These are phyloP conservation scores for Epistrophe eligans DNA, from an alignment of 2,888 invertebrate species.

Conservation along the genomic window DNA sequence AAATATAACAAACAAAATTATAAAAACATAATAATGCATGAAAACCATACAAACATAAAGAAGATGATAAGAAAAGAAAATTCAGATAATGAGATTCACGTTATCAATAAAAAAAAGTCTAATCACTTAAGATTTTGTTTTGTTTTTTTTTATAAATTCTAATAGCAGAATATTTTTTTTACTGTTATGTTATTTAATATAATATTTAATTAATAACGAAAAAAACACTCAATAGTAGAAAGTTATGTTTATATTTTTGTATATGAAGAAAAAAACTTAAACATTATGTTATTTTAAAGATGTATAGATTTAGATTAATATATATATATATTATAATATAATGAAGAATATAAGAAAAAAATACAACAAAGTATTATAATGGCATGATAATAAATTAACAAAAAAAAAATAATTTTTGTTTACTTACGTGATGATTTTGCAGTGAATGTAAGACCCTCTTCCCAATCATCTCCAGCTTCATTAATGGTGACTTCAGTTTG, in stretches of 20 bases:
- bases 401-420: conserved; percentile 55
- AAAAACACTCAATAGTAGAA: neutral
- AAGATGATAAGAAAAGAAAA: neutral
- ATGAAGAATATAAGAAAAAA: conserved; percentile 25
- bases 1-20: neutral
- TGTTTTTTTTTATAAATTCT: neutral
- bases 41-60: neutral
- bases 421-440: conserved; percentile 94
- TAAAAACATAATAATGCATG: neutral
- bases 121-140: neutral
- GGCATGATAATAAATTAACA: conserved; percentile 76
- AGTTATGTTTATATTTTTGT: neutral
- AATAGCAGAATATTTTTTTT: conserved; percentile 1
- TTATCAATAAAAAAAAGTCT: neutral
- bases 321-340: conserved; percentile 32
- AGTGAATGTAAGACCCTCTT: conserved; percentile 95
- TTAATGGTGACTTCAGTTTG: conserved; percentile 83
- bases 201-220: neutral
- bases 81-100: neutral
- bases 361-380: conserved; percentile 65
- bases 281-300: conserved; percentile 67
- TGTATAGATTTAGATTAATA: conserved; percentile 67
- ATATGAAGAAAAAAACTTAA: conserved; percentile 13
- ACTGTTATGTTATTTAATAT: neutral
- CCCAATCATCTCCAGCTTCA: conserved; percentile 89